Base-by-base conservation (phyloP, 92 coral and sea anemone species). In the Siderastrea siderea region DNA sequence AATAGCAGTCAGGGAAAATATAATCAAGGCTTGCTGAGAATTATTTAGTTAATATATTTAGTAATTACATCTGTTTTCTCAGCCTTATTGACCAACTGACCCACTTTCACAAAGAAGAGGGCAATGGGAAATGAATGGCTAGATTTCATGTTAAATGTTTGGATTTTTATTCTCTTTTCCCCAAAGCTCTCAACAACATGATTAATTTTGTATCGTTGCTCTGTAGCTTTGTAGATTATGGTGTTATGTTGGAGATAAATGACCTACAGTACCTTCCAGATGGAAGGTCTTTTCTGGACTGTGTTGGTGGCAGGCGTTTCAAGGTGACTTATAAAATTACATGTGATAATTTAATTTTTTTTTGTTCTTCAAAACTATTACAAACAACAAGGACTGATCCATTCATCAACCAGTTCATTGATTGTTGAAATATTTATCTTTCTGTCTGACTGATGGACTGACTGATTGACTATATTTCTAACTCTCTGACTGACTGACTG, bases 291-390 rank as follows among this genome's bases (percentile, higher is more conserved):
- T 82, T 93, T 13, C 84, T 97, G 12, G 90, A 97, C 83, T 91
- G 98, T 54, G 86, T 95, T 38, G 99, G 99, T 80, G 99, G 99
- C 43, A 92, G 99, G 70, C 96, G 99, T 50, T 97, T 95, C 63
- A 95, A 95, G 96, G 99, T 97, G 61, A 54, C 1, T 12, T 12
- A 63, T 12, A 19, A 17, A 43, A 26, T 26, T 52, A 3, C 8
- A 7, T 11, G 43, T 19, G 6, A 5, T 63, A 38, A 63, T 16
- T 50, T 48, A 9, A 1, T 47, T 43, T 4, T 16, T 60, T 58
- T 58, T 43, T 16, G 5, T 19, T 17, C 3, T 58, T 38, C 49
- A 26, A 26, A 26, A 26, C 38, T 26, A 26, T 26, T 26, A 26
- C 38, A 26, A 26, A 26, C 38, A 26, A 26, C 38, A 0, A 26